These are phyloP conservation scores for Xestobium rufovillosum DNA, from an alignment of 2,888 invertebrate genomes.

Conservation along the genomic window DNA sequence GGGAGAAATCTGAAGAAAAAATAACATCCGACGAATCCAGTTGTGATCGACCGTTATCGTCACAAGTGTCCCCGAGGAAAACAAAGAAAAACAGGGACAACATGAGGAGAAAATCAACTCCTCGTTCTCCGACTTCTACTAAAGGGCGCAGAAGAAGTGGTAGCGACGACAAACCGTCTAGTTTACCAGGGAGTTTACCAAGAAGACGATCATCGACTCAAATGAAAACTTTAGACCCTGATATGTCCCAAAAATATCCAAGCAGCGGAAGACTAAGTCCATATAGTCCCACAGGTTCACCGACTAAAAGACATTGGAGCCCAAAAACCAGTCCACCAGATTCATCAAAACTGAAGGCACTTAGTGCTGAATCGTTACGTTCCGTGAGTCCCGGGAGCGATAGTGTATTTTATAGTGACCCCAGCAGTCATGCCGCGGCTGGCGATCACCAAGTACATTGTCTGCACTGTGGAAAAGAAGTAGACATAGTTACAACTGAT, in stretches of 20 bases:
- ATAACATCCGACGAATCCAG: constrained; percentile 45
- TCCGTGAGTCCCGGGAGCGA: constrained; percentile 89
- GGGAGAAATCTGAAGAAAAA: constrained; percentile 22
- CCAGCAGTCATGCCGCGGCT: constrained; percentile 48
- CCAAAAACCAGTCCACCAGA: constrained; percentile 41
- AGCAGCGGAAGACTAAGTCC: constrained; percentile 33
- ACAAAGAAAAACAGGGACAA: constrained; percentile 57
- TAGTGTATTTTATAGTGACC: constrained; percentile 83
- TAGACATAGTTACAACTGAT: constrained; percentile 41
- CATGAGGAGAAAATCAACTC: constrained; percentile 56
- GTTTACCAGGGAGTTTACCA: constrained; percentile 49
- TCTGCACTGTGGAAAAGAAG: constrained; percentile 77
- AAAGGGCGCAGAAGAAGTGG: constrained; percentile 31
- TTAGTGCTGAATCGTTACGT: constrained; percentile 78
- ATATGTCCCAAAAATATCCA: constrained; percentile 45
- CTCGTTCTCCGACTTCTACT: constrained; percentile 51
- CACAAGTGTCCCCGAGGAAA: constrained; percentile 49
- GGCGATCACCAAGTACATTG: constrained; percentile 56
- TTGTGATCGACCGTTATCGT: constrained; percentile 20
- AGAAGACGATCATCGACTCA: constrained; percentile 54
- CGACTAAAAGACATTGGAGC: constrained; percentile 37
- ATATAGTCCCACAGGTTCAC: constrained; percentile 47
- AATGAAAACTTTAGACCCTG: constrained; percentile 32
- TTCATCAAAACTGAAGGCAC: constrained; percentile 58
- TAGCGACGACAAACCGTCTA: constrained; percentile 37